Base-by-base conservation (phyloP, 2,888 invertebrate genomes). In the Sarcophaga carnaria region DNA sequence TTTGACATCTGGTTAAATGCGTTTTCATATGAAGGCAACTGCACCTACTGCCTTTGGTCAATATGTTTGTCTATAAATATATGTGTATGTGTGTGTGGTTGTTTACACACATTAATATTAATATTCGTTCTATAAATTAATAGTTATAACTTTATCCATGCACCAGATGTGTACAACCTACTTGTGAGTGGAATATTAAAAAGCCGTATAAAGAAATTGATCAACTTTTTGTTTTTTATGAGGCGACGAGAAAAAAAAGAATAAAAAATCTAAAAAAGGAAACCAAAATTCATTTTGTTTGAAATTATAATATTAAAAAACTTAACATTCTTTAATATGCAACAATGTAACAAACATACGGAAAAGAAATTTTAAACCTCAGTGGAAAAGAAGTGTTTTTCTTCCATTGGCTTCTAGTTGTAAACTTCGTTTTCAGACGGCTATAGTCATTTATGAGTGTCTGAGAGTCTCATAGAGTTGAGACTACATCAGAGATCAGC, bases 1-100 rank as follows among this genome's bases (percentile, higher is more conserved):
- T 66, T 75, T 66, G 76, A 54, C 76, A 76, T 76, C 64, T 76
- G 66, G 54, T 66, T 49, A 66, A 75, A 75, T 74, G 74, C 45
- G 62, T 22, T 47, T 74, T 22, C 62, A 63, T 74, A 71, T 74
- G 37, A 70, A 37, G 12, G 27, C 22, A 70, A 70, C 27, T 25
- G 10, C 54, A 14, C 54, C 54, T 54, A 17, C 54, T 54, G 17
- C 54, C 12, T 54, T 37, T 37, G 37, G 37, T 37, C 37, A 10
- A 54, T 54, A 54, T 54, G 14, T 17, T 54, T 8, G 37, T 37
- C 6, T 37, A 54, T 14, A 27, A 8, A 54, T 25, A 27, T 69
- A 45, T 22, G 3, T 67, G 17, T 67, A 25, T 67, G 12, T 37
- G n/a, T 45, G n/a, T 60, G 27, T 12, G 12, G 4, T 37, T n/a